These are phyloP conservation scores for Fulmarus glacialis DNA, from an alignment of 2,113 vertebrate species.

Conservation along the genomic window DNA sequence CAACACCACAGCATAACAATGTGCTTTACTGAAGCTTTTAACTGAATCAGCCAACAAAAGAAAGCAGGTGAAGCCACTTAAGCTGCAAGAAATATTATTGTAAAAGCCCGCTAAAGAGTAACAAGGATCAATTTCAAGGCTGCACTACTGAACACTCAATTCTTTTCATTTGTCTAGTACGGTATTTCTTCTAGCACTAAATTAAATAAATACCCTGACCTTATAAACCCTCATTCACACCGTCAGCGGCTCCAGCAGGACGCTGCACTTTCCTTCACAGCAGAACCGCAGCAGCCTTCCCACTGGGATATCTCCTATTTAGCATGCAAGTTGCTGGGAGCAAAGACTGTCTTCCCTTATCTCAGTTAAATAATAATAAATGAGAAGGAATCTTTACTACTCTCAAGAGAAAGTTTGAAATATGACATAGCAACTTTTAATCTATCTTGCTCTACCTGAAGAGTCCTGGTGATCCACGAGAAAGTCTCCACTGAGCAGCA, in stretches of 20 bases:
- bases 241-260: not conserved
- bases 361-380: slow-evolving; percentile 6
- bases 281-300: not conserved
- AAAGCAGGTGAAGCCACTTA: not conserved
- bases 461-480: not conserved
- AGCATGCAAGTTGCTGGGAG: not conserved
- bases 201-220: slow-evolving; percentile 35
- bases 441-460: not conserved
- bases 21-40: not conserved
- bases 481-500: not conserved
- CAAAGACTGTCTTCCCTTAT: not conserved
- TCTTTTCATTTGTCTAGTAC: not conserved
- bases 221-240: not conserved
- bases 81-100: not conserved
- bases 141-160: not conserved
- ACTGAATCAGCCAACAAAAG: not conserved
- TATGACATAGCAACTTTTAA: not conserved
- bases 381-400: not conserved
- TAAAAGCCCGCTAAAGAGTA: not conserved
- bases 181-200: not conserved
- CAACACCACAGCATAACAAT: not conserved
- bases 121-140: not conserved
- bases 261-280: not conserved
- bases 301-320: not conserved
- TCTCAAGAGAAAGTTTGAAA: not conserved